A percentile compares a stretch with the other conserved stretches of the same genome.
These are phyloP conservation scores for Urosaurus nigricauda DNA, from an alignment of 2,797 vertebrate genomes.

Conservation along the genomic window DNA sequence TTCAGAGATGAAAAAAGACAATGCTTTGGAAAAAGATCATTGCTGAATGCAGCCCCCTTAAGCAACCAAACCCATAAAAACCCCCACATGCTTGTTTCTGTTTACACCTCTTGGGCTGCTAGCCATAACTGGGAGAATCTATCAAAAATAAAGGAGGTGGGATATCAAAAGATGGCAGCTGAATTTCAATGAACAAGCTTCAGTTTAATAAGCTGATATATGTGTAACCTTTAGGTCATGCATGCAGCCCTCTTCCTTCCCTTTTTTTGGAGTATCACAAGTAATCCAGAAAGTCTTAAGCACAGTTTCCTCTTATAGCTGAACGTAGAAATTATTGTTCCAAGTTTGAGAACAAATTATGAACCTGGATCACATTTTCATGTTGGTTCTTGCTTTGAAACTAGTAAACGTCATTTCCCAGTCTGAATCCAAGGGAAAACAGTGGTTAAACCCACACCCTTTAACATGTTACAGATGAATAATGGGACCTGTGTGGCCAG, in stretches of 20 bases:
- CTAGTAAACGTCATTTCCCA: neutral
- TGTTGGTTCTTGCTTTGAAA: neutral
- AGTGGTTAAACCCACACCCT: neutral
- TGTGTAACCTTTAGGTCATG: neutral
- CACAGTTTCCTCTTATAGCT: neutral
- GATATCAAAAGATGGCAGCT: neutral
- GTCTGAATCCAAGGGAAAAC: neutral
- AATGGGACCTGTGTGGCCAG: too few relatives aligned
- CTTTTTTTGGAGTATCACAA: too few relatives aligned
- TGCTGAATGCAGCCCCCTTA: neutral
- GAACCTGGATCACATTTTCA: neutral
- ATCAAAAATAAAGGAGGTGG: neutral
- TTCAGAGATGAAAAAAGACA: constrained; percentile 46
- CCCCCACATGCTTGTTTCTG: neutral
- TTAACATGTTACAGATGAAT: too few relatives aligned
- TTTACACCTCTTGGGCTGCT: neutral
- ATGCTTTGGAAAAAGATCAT: constrained; percentile 39
- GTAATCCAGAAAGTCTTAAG: neutral
- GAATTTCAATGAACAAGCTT: neutral
- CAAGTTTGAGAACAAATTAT: neutral
- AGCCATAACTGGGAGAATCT: neutral
- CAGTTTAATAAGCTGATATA: neutral
- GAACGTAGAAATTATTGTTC: neutral
- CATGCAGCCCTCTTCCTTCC: neutral
- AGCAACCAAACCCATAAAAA: neutral